Base-by-base conservation (phyloP, 92 coral and sea anemone species). In the Heliopora coerulea region DNA sequence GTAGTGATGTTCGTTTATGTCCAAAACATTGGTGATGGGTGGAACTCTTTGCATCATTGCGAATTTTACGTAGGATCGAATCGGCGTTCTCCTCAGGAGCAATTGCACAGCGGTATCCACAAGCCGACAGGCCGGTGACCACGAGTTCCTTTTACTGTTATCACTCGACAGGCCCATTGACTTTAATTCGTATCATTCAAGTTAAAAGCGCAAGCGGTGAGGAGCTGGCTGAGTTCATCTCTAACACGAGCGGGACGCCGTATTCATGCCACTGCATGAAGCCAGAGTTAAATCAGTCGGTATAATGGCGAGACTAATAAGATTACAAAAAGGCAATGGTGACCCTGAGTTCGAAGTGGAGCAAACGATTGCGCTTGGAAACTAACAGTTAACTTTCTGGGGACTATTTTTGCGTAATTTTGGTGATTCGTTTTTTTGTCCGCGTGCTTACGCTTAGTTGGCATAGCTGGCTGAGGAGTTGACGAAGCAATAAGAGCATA, bases 201-300 rank as follows among this genome's bases (percentile, higher is more conserved):
- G 63, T 49, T 70, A 70, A 70, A 70, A 30, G 77, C 63, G 77
- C 77, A 70, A 62, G 29, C 62, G 49, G 77, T 35, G 32, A 14
- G 63, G 15, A 5, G 49, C 62, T 52, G 7, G 63, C 77, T 54
- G 62, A 31, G 56, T 34, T 24, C 63, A 29, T 42, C 24, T 18
- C 62, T 52, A 19, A 20, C 24, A 70, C 49, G 62, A 27, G 62
- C 63, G 58, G 62, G 77, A 26, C n/a, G n/a, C 48, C 20, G 28
- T 54, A 70, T 70, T 70, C 77, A 70, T 70, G 28, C 26, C 63
- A 7, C 77, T 35, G 63, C 62, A 12, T 49, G 63, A 37, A 12
- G 48, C 27, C 48, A 33, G 48, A 12, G 20, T 13, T 20, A 40
- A 6, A 52, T 31, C 62, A 70, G 49, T 70, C 8, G 63, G 77